Conservation (phyloP, 2,888 invertebrate species). For the Piscicola geometra region DNA sequence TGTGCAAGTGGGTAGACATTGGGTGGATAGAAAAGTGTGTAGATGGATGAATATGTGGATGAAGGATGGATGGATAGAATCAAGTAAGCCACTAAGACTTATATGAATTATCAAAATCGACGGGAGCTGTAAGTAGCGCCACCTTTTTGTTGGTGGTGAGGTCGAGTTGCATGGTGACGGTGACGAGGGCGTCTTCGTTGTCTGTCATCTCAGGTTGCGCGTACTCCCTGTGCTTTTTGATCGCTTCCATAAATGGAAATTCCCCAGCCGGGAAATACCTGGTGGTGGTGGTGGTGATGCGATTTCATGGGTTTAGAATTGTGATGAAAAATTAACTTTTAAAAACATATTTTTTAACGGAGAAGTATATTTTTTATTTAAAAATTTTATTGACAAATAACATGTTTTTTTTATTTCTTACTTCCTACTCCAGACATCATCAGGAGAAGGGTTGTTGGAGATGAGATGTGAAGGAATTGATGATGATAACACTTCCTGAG, state of each 20-base stretch:
- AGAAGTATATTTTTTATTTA: not conserved
- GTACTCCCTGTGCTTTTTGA: slow-evolving; percentile 48
- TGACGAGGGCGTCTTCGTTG: slow-evolving; percentile 47
- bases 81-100: too few species aligned
- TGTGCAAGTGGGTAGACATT: too few species aligned
- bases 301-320: not conserved
- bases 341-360: too few species aligned
- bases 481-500: not conserved
- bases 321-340: too few species aligned
- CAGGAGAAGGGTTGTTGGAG: not conserved
- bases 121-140: too few species aligned
- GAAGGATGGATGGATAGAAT: too few species aligned
- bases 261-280: slow-evolving; percentile 45
- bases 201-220: slow-evolving; percentile 50
- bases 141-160: slow-evolving; percentile 51
- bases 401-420: not conserved
- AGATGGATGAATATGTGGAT: not conserved
- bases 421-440: slow-evolving; percentile 32
- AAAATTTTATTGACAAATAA: not conserved
- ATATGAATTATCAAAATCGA: too few species aligned
- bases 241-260: slow-evolving; percentile 45
- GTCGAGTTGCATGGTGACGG: slow-evolving; percentile 47
- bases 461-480: not conserved
- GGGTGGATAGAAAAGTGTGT: not conserved
- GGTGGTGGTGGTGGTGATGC: not conserved